These are phyloP conservation scores for Alaudala cheleensis DNA, from an alignment of 2,113 vertebrate species.

Conservation along the genomic window DNA sequence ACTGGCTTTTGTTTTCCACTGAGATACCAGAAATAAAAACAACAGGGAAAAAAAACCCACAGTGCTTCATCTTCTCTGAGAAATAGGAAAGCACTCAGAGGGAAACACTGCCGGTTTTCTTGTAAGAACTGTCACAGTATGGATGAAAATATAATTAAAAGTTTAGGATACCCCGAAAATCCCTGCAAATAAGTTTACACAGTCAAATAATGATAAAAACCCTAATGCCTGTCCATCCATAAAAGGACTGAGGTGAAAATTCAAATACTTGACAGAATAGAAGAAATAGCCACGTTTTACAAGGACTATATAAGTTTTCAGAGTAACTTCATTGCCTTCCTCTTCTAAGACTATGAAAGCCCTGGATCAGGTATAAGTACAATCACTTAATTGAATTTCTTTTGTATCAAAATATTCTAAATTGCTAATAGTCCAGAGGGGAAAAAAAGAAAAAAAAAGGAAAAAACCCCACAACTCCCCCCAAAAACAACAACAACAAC, in stretches of 20 bases:
- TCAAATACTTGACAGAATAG: neutral
- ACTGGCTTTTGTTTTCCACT: conserved; percentile 25
- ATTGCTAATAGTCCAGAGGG: neutral
- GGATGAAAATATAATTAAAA: neutral
- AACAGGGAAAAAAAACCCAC: neutral
- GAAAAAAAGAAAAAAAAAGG: too few relatives aligned
- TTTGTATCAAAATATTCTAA: conserved; percentile 14
- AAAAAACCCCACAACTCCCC: too few relatives aligned
- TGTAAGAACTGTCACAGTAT: neutral
- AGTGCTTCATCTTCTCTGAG: neutral
- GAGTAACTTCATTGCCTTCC: neutral
- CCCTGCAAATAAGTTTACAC: neutral
- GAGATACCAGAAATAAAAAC: neutral
- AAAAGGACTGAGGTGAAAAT: neutral
- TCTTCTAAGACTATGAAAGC: conserved; percentile 21
- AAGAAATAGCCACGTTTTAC: neutral
- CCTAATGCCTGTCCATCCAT: neutral
- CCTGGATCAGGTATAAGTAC: neutral
- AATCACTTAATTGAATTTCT: neutral
- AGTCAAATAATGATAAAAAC: neutral
- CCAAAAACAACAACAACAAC: neutral
- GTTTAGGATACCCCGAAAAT: neutral
- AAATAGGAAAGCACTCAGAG: neutral
- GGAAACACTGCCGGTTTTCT: neutral
- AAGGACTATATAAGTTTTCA: neutral